Conservation (phyloP, 2,113 vertebrate genomes). For the Nycticorax nycticorax region DNA sequence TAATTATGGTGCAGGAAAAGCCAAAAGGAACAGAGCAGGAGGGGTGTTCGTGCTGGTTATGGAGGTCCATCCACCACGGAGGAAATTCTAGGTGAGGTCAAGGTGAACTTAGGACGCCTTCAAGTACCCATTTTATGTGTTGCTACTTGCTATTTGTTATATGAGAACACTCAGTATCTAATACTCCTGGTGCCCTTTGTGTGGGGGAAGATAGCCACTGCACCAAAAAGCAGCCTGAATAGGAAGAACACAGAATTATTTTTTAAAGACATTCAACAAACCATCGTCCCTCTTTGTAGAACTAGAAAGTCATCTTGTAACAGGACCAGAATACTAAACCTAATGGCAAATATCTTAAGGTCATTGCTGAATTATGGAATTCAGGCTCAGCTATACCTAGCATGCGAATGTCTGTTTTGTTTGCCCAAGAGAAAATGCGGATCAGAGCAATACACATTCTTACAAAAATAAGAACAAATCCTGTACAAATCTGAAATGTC, state of each 20-base stretch:
- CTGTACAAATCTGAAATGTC: not conserved
- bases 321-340: not conserved
- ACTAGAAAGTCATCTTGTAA: not conserved
- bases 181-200: not conserved
- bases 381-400: not conserved
- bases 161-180: not conserved
- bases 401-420: not conserved
- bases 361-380: not conserved
- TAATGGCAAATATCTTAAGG: not conserved
- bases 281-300: not conserved
- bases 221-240: not conserved
- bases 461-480: not conserved
- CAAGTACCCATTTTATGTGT: not conserved
- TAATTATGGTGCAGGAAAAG: not conserved
- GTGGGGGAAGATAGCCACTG: not conserved
- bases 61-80: not conserved
- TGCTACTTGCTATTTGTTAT: not conserved
- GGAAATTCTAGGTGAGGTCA: not conserved
- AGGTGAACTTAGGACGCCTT: not conserved
- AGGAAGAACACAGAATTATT: not conserved
- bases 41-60: rapidly evolving
- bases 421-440: not conserved
- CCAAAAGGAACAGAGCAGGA: not conserved
- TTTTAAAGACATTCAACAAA: not conserved
- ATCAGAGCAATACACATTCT: not conserved